Evolutionary conservation across 2,113 vertebrate species (phyloP), one percentile per base, ranked within the genome.

Genomic region (Lagopus leucura): DNA sequence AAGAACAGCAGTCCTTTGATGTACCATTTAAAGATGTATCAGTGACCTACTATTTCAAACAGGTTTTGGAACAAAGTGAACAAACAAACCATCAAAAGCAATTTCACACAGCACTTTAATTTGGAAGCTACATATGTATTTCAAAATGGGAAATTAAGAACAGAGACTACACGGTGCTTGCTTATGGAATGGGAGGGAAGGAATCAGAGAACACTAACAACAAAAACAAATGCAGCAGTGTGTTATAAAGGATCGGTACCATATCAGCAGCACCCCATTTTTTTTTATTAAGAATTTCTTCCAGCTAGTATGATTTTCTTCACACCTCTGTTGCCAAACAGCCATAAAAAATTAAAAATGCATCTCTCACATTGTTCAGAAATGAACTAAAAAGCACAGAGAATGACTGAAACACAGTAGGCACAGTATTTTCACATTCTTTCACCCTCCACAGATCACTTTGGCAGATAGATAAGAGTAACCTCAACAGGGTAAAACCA

Each of bases 61-160:
- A 94, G 95, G 96, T 92, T 95, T 96, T 86, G 52, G 93, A 96
- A 91, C 87, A 86, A 94, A 93, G 38, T 48, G 88, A 94, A 86
- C 89, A 95, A 96, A 96, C 93, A 95, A 91, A 97, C 93, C 91
- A 93, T 94, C 94, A 97, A 95, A 96, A 94, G 94, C 63, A 52
- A 63, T 86, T 95, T 91, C 71, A 86, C 90, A 65, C 52, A 83
- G 88, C 72, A 36, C 89, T 94, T 93, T 82, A 95, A 95, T 93
- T 96, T 96, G 75, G 64, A 86, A 38, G 20, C 74, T 80, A 66
- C 88, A n/a, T 67, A 64, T 69, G 10, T 78, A 77, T 93, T 92
- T 95, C 76, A 80, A 95, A 93, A 90, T 27, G 57, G 66, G 83
- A 63, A 95, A 81, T 76, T 60, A 63, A 81, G 36, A 70, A 74